Evolutionary conservation across 1,140 invertebrate species (phyloP), one percentile per base, ranked within the genome.

Genomic region (Aphaenogaster ashmeadi): DNA sequence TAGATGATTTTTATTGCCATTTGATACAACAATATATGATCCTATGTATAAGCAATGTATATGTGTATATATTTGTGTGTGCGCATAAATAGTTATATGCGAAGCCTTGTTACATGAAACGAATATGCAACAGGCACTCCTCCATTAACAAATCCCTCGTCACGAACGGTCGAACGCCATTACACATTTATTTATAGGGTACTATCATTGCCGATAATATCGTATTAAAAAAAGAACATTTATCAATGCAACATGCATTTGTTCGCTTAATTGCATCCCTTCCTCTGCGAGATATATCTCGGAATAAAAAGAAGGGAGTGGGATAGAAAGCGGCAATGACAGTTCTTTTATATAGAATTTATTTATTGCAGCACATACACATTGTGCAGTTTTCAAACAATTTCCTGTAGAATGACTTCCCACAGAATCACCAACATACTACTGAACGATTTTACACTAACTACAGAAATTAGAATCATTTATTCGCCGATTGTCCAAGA

Each of bases 1-100:
- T 72, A 78, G 50, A 91, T 91, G 90, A 91, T 81, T 87, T 91
- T 91, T 91, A 91, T 91, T 91, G 47, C 60, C 88, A 84, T 87
- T 85, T 87, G 58, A 83, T 90, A 90, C 89, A 90, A 75, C 21
- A 69, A 89, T 74, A 89, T 72, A 56, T 15, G 80, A 74, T 75
- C 8, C 69, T 60, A 74, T 33, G 36, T 56, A 69, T 47, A 74
- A 74, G 41, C 52, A n/a, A 83, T 44, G 58, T 18, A 18, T 83
- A 7, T 80, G 47, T 18, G 4, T 18, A 27, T 66, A 15, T 47
- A 47, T 50, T 21, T 66, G n/a, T 81, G 1, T 58, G 21, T 44
- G 21, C 36, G 44, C 8, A 80, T 27, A 71, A 71, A 69, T 56
- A 21, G 36, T 54, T 18, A 33, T 33, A 58, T 44, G 38, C 13